Percentiles rank a stretch among this genome's conserved stretches.
Conservation (phyloP, 2,113 vertebrate genomes). For the Pholis gunnellus region DNA sequence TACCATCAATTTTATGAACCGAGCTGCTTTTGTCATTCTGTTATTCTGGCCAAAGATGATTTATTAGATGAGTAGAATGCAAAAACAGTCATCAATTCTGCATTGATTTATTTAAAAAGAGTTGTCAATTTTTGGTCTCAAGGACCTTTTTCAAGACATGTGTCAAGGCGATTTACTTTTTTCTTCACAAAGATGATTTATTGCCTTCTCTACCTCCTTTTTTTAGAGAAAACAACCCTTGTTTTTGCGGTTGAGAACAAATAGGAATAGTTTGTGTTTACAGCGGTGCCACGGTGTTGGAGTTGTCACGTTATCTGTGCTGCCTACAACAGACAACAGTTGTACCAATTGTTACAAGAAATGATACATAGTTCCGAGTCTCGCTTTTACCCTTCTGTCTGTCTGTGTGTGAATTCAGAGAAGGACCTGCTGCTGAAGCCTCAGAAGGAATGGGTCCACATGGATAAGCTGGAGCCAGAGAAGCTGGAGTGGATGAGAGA, state of each 20-base stretch:
- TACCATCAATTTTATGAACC: not conserved
- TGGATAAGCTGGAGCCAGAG: slow-evolving; percentile 92
- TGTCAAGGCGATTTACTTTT: not conserved
- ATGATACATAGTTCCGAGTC: not conserved
- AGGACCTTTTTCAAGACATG: not conserved
- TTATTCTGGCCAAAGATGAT: not conserved
- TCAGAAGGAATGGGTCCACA: slow-evolving; percentile 93
- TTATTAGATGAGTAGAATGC: not conserved
- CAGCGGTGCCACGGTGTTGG: not conserved
- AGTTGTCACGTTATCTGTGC: not conserved
- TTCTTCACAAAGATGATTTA: not conserved
- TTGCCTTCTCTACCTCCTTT: not conserved
- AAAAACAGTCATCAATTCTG: not conserved
- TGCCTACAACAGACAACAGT: not conserved
- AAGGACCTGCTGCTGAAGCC: slow-evolving; percentile 88
- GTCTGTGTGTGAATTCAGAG: slow-evolving; percentile 68
- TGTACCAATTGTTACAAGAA: not conserved
- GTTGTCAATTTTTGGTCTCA: not conserved
- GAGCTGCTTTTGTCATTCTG: not conserved
- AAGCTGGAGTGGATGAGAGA: slow-evolving; percentile 96
- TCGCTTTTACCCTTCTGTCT: not conserved
- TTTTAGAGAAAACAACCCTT: not conserved
- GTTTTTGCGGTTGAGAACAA: slow-evolving; percentile 1
- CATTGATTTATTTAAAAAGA: not conserved
- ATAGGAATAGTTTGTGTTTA: slow-evolving; percentile 4